Evolutionary conservation across 2,797 vertebrate genomes (phyloP).

Genomic region (Hozukius guyotensis): DNA sequence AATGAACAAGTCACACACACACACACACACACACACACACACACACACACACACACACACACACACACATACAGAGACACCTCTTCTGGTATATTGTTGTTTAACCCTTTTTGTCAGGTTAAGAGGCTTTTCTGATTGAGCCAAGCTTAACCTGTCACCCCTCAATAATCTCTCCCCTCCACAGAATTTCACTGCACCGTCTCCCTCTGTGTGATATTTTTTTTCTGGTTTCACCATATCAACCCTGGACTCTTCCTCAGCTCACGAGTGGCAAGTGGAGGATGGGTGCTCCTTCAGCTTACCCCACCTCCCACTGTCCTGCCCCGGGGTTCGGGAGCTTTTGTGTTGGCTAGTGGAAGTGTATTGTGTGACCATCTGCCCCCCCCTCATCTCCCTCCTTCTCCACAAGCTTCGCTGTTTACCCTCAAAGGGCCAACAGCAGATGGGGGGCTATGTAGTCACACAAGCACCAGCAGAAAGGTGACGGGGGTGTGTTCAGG

Average conservation of each 20-base stretch:
- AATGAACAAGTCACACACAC: conserved; percentile 1
- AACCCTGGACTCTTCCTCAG: background rate
- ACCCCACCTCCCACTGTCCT: conserved; percentile 39
- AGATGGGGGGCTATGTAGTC: conserved; percentile 53
- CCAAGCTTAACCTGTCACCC: conserved; percentile 31
- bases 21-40: background rate
- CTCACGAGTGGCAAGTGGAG: conserved; percentile 58
- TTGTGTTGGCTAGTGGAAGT: conserved; percentile 57
- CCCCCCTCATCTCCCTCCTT: conserved; percentile 34
- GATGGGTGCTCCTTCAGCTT: conserved; percentile 31
- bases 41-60: background rate
- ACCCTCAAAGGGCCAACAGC: conserved; percentile 60
- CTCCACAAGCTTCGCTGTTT: conserved; percentile 40
- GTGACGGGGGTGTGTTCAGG: background rate
- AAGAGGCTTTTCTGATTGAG: conserved; percentile 44
- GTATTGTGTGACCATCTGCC: conserved; percentile 76
- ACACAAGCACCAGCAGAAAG: conserved; percentile 38
- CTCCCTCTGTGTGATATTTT: conserved; percentile 5
- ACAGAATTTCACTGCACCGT: conserved; percentile 2
- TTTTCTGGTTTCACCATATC: background rate
- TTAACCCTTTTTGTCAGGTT: conserved; percentile 36
- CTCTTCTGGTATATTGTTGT: conserved; percentile 13
- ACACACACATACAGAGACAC: background rate
- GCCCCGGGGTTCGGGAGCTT: conserved; percentile 22
- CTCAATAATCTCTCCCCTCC: background rate